Percentiles rank a stretch among this genome's conserved stretches.
phyloP scores from a whole-genome alignment of 2,797 vertebrate species.

The Gymnothorax javanicus region DNA sequence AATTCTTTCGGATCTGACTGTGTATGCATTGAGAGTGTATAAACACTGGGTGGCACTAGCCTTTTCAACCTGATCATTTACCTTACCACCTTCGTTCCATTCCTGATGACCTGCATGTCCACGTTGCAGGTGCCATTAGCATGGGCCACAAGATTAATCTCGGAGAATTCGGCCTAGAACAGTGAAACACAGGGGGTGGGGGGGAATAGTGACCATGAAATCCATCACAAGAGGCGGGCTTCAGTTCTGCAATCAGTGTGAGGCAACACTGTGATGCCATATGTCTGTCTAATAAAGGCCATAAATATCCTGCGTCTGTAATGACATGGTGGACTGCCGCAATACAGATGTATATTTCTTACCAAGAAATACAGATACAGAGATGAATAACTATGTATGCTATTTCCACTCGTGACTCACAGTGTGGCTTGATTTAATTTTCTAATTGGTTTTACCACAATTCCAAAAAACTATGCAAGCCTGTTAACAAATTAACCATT shows the following conservation, averaged over 20 bases:
- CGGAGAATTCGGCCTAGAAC: slow-evolving; percentile 91
- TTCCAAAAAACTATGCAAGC: slow-evolving; percentile 17
- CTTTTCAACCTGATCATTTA: slow-evolving; percentile 57
- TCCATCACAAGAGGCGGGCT: neutral
- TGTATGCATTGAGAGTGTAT: neutral
- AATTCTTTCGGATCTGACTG: too few species aligned
- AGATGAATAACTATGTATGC: neutral
- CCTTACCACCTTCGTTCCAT: slow-evolving; percentile 89
- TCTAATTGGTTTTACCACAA: slow-evolving; percentile 24
- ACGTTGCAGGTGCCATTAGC: slow-evolving; percentile 90
- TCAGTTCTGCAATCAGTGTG: neutral
- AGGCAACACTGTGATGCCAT: neutral
- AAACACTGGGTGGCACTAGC: too few species aligned
- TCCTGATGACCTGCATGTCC: slow-evolving; percentile 90
- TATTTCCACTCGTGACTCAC: slow-evolving; percentile 16
- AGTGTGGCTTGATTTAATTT: slow-evolving; percentile 14
- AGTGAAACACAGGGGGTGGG: slow-evolving; percentile 13
- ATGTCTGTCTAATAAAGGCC: neutral
- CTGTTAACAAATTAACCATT: slow-evolving; percentile 18
- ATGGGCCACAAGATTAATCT: slow-evolving; percentile 91
- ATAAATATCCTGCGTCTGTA: neutral
- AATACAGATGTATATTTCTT: neutral
- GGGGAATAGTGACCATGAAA: neutral
- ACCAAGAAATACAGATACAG: slow-evolving; percentile 13
- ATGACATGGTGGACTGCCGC: neutral